These are phyloP conservation scores for Phylloscopus trochilus DNA, from an alignment of 2,113 vertebrate species.

Conservation along the genomic window DNA sequence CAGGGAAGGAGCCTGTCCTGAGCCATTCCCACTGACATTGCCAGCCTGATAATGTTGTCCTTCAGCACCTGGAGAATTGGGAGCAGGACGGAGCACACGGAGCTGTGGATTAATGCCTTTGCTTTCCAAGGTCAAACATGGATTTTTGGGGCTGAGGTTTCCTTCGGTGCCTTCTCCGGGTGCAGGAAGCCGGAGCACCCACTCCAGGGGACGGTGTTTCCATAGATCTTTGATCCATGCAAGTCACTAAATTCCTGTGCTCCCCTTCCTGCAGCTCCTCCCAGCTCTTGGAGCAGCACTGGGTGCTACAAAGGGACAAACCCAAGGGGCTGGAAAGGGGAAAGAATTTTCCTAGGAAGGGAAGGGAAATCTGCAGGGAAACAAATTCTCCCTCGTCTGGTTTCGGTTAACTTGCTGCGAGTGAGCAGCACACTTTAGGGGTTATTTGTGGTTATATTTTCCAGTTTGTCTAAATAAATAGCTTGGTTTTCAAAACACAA, in stretches of 20 bases:
- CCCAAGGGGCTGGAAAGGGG: not conserved
- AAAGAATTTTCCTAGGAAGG: not conserved
- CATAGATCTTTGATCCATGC: not conserved
- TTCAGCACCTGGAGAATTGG: conserved; percentile 10
- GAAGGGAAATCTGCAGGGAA: not conserved
- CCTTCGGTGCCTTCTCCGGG: rapidly evolving
- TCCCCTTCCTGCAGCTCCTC: not conserved
- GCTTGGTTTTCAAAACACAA: conserved; percentile 6
- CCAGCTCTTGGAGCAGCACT: not conserved
- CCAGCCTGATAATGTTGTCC: conserved; percentile 6
- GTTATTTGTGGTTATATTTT: not conserved
- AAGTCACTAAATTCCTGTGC: not conserved
- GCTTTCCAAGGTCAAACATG: not conserved
- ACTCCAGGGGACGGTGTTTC: rapidly evolving
- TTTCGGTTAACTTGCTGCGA: not conserved
- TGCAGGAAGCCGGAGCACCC: not conserved
- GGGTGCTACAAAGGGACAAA: not conserved
- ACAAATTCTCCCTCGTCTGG: not conserved
- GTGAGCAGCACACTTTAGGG: not conserved
- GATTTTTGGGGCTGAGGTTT: not conserved
- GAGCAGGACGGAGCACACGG: rapidly evolving
- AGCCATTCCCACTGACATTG: conserved; percentile 38
- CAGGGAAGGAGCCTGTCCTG: conserved; percentile 29
- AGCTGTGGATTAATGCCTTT: not conserved
- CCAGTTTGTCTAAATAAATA: not conserved